Conservation (phyloP, 2,113 vertebrate genomes). For the Tetrax tetrax region DNA sequence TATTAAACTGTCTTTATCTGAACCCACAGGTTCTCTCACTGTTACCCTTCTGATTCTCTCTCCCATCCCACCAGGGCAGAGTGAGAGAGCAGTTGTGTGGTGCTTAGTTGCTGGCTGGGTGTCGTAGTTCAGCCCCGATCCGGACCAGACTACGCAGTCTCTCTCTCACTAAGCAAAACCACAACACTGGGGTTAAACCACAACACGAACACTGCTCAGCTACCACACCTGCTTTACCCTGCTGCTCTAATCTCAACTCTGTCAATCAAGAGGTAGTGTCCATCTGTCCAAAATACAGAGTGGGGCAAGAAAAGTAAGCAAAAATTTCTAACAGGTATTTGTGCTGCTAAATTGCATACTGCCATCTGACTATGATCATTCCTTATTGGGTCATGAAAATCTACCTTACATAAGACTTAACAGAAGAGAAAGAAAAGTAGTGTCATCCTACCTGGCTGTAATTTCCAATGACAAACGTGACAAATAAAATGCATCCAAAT, state of each 20-base stretch:
- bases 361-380: not conserved
- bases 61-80: no score
- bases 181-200: no score
- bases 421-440: not conserved
- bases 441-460: not conserved
- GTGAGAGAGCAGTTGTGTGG: no score
- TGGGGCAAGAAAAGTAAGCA: not conserved
- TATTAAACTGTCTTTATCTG: no score
- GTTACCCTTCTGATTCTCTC: no score
- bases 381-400: not conserved
- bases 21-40: no score
- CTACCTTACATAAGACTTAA: not conserved
- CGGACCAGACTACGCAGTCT: no score
- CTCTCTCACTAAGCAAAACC: no score
- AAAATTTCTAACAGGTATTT: not conserved
- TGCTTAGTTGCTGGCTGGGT: no score
- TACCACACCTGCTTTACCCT: not conserved
- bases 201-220: not conserved
- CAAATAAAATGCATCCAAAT: not conserved
- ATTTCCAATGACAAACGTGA: not conserved
- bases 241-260: not conserved
- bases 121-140: no score
- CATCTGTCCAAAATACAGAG: not conserved
- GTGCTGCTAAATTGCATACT: not conserved
- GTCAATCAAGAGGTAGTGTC: not conserved